A percentile compares a stretch with the other conserved stretches of the same genome.
phyloP scores from a whole-genome alignment of 2,797 vertebrate genomes.

The Triplophysa yarkandensis region DNA sequence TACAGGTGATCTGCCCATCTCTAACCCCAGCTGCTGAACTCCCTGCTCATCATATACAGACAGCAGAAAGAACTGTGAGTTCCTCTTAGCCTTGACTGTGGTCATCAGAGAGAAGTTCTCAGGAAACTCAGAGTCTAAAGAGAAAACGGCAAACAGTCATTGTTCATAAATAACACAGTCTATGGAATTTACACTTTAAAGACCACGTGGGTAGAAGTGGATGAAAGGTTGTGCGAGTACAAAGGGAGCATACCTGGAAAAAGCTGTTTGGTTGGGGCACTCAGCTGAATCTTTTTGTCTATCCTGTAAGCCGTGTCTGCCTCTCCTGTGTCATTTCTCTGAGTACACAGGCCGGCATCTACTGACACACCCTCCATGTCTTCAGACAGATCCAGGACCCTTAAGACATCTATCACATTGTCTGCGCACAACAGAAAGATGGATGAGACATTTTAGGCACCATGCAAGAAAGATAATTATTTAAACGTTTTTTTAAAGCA shows the following conservation, averaged over 20 bases:
- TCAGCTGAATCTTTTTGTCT: constrained; percentile 79
- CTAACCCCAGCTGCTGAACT: constrained; percentile 84
- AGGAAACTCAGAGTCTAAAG: constrained; percentile 81
- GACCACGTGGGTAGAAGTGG: too few species aligned
- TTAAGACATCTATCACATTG: constrained; percentile 79
- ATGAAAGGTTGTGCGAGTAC: not conserved
- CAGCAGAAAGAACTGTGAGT: constrained; percentile 80
- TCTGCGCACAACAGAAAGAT: constrained; percentile 60
- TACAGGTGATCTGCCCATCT: constrained; percentile 80
- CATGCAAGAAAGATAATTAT: too few species aligned
- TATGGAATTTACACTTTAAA: not conserved
- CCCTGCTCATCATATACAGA: constrained; percentile 84
- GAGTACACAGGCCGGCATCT: constrained; percentile 82
- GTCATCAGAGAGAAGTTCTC: constrained; percentile 85
- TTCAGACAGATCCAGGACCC: constrained; percentile 75
- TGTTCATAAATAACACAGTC: not conserved
- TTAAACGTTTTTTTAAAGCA: too few species aligned
- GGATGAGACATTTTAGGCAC: not conserved
- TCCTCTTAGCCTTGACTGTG: constrained; percentile 80
- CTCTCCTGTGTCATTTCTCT: constrained; percentile 71
- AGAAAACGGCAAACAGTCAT: not conserved
- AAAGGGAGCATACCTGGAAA: constrained; percentile 78
- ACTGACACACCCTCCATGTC: constrained; percentile 77
- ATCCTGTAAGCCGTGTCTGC: constrained; percentile 82
- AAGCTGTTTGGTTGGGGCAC: constrained; percentile 81